Evolutionary conservation across 2,888 invertebrate species (phyloP), one percentile per base, ranked within the genome.

Genomic region (Formica aserva): DNA sequence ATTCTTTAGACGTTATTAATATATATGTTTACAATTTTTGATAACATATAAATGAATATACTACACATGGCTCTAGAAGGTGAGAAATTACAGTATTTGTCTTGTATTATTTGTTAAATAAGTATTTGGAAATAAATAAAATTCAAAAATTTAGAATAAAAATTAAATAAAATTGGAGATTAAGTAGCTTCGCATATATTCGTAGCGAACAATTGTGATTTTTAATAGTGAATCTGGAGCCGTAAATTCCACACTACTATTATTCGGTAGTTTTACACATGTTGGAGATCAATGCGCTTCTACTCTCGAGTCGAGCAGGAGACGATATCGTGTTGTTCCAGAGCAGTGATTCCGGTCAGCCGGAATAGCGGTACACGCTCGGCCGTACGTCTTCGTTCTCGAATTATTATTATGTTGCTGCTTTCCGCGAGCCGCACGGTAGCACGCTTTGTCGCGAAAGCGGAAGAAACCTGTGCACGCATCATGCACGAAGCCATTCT

Each of bases 291-390:
- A 77, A 69, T 55, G 71, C 66, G 85, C 83, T 62, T 69, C 78
- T 48, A 18, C 69, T 78, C 72, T 82, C 65, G 76, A 60, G 76
- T 26, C 22, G 41, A 84, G 81, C 32, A 41, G 62, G 71, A 81
- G 80, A 78, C 71, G 85, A 85, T 86, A 88, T 83, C 88, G 87
- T 88, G 85, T 74, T 90, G 90, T 94, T 94, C 94, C 94, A 94
- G 93, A 93, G 93, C 92, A 91, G 90, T 93, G 93, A 93, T 94
- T 94, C 93, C 94, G 94, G 94, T 94, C 94, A 94, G 93, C 91
- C 91, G 90, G 93, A 93, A 92, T 94, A 94, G 94, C 94, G 94
- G 94, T 93, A 94, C 93, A 90, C 89, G 88, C 87, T 91, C 88
- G 87, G 89, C 89, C 88, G 87, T 89, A 86, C 89, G 88, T 91